Conservation (phyloP, 2,797 vertebrate genomes). For the Sternotherus odoratus region DNA sequence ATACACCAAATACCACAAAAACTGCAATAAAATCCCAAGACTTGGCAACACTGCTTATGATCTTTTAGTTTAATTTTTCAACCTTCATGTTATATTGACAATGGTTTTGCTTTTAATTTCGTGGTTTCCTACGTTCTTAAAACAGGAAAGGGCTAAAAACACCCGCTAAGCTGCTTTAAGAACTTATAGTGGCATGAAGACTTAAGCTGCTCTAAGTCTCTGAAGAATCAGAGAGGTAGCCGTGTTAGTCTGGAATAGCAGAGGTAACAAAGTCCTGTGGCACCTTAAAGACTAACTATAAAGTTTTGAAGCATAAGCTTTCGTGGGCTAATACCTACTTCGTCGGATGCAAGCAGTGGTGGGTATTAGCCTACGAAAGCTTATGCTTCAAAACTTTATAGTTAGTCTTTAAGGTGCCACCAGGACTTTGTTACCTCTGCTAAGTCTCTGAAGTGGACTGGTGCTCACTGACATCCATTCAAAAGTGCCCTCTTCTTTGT, state of each 20-base stretch:
- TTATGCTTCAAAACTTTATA: too few species aligned
- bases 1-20: not conserved
- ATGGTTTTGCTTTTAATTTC: not conserved
- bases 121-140: not conserved
- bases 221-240: too few species aligned
- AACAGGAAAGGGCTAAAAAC: not conserved
- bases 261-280: too few species aligned
- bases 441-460: not conserved
- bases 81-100: not conserved
- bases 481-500: not conserved
- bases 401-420: too few species aligned
- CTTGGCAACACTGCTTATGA: not conserved
- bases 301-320: too few species aligned
- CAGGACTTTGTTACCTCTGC: too few species aligned
- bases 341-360: too few species aligned
- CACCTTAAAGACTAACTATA: too few species aligned
- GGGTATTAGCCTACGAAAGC: too few species aligned
- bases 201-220: not conserved
- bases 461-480: not conserved
- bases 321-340: too few species aligned
- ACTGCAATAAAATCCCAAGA: not conserved
- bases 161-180: not conserved
- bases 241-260: too few species aligned
- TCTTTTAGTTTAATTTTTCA: not conserved
- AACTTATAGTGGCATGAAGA: too few species aligned